Conservation (phyloP, 2,888 invertebrate genomes). For the Aleiodes alternator region DNA sequence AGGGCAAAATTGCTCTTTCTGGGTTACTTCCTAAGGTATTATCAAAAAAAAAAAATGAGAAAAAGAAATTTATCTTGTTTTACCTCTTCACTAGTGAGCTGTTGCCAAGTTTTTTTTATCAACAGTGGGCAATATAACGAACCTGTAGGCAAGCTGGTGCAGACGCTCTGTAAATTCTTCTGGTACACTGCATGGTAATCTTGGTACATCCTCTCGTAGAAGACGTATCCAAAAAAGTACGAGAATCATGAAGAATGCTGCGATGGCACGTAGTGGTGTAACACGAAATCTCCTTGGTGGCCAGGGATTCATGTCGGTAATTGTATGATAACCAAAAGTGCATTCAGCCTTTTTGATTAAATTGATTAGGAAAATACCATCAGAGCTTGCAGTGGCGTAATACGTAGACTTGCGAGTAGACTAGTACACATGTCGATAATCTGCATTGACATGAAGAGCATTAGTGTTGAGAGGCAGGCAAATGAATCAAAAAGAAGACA, state of each 20-base stretch:
- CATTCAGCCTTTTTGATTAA: slow-evolving; percentile 3
- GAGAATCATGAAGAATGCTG: slow-evolving; percentile 64
- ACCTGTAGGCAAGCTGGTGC: slow-evolving; percentile 68
- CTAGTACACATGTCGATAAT: slow-evolving; percentile 68
- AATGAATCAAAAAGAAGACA: background rate
- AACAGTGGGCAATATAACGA: slow-evolving; percentile 2
- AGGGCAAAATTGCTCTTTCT: too few relatives aligned
- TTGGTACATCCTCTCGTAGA: slow-evolving; percentile 64
- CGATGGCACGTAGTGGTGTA: slow-evolving; percentile 66
- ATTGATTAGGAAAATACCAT: slow-evolving; percentile 61
- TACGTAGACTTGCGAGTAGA: slow-evolving; percentile 66
- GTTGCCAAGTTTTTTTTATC: too few relatives aligned
- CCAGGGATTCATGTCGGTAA: slow-evolving; percentile 68
- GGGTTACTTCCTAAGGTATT: too few relatives aligned
- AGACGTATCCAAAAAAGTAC: slow-evolving; percentile 68
- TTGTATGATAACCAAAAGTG: slow-evolving; percentile 44
- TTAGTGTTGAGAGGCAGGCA: slow-evolving; percentile 17
- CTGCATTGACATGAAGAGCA: slow-evolving; percentile 41
- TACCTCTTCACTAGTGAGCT: too few relatives aligned
- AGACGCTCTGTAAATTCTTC: slow-evolving; percentile 68
- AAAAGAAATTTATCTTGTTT: too few relatives aligned
- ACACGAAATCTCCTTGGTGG: slow-evolving; percentile 68
- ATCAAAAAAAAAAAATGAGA: too few relatives aligned
- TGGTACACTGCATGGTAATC: slow-evolving; percentile 68
- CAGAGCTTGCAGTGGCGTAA: slow-evolving; percentile 66